A percentile compares a stretch with the other conserved stretches of the same genome.
phyloP scores from a whole-genome alignment of 2,888 invertebrate genomes.

The Papilio protenor region DNA sequence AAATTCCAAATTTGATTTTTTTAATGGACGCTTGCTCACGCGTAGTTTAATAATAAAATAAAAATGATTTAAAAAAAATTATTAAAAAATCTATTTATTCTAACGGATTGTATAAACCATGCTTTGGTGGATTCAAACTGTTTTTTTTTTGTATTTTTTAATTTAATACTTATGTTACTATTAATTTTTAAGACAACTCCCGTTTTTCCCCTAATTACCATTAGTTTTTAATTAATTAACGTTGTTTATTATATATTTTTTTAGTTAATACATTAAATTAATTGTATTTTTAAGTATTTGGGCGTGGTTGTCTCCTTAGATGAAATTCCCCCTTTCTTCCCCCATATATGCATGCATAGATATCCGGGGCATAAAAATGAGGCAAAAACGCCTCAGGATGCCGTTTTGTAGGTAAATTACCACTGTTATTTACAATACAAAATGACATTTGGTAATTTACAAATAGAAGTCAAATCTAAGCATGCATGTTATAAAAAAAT shows the following conservation, averaged over 20 bases:
- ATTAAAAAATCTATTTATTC: constrained; percentile 59
- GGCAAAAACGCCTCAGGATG: neutral
- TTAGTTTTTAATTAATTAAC: constrained; percentile 73
- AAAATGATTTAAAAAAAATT: constrained; percentile 53
- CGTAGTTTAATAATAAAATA: constrained; percentile 53
- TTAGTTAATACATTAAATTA: constrained; percentile 53
- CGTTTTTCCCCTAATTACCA: constrained; percentile 74
- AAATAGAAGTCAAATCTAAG: neutral
- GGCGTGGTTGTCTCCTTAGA: constrained; percentile 37
- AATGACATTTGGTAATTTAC: neutral
- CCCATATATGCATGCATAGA: neutral
- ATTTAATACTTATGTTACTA: constrained; percentile 79
- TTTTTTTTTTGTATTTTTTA: constrained; percentile 59
- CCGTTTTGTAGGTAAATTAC: neutral
- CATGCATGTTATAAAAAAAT: neutral
- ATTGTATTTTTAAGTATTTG: constrained; percentile 41
- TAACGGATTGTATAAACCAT: constrained; percentile 62
- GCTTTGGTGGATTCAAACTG: constrained; percentile 45
- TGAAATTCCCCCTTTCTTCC: constrained; percentile 24
- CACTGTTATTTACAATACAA: neutral
- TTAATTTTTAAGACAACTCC: constrained; percentile 73
- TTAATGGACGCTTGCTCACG: constrained; percentile 65
- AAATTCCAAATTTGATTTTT: constrained; percentile 63
- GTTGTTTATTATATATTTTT: constrained; percentile 71
- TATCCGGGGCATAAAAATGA: neutral